Base-by-base conservation (phyloP, 2,888 invertebrate species). In the Hyposoter didymator region DNA sequence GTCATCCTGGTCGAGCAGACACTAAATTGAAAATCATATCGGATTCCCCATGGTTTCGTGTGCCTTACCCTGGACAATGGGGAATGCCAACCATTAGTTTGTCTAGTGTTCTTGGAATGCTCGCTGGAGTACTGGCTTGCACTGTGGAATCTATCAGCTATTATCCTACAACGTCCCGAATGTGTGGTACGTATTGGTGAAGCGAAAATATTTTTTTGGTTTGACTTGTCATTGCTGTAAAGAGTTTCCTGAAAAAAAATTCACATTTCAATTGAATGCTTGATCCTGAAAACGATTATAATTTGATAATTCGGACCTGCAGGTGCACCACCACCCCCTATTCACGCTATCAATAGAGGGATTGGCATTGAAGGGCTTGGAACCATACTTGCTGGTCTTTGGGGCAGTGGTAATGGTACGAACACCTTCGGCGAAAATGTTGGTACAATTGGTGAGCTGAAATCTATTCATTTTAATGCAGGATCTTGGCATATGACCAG, bases 401-500 rank as follows among this genome's bases (percentile, higher is more conserved):
- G 97, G 96, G 98, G 98, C 10, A 96, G 97, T 43, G 98, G 97
- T 0, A 97, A 97, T 90, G 98, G 98, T 0, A 97, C 98, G 69
- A 98, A 98, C 89, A 98, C 98, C 3, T 98, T 98, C 91, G 97
- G 97, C 74, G 98, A 98, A 93, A 98, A 98, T 92, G 97, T 98
- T 62, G 98, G 98, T 0, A 97, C 98, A 1, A 98, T 98, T 87
- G 98, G 98, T 47, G 89, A 55, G 85, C 64, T 55, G 28, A 10
- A 28, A 12, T 28, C 22, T 10, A 28, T 47, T 28, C 14, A 43
- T 22, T 69, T 43, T 10, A 62, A 62, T 62, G 22, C 12, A 62
- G 22, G 3, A 5, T 10, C 47, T 47, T 4, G 12, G 17, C 2
- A 19, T 55, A 55, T 2, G 35, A 35, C 35, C 28, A 35, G 35